Percentiles rank a stretch among this genome's conserved stretches.
phyloP scores from a whole-genome alignment of 2,888 invertebrate genomes.

The Limnephilus auricula region DNA sequence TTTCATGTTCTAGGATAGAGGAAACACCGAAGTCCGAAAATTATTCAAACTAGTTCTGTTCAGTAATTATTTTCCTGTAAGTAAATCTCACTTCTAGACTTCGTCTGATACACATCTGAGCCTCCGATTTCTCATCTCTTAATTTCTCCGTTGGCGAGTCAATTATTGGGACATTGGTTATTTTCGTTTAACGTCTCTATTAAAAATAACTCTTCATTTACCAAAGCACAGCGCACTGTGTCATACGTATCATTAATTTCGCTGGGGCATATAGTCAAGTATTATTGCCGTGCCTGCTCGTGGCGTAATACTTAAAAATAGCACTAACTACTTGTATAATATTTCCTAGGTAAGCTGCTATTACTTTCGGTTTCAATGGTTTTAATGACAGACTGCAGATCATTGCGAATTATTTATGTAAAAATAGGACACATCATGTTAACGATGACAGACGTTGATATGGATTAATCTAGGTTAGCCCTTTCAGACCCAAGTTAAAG shows the following conservation, averaged over 20 bases:
- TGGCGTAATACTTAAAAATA: background rate
- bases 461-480: too few species aligned
- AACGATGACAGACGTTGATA: background rate
- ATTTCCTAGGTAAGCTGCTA: background rate
- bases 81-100: background rate
- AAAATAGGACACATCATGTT: background rate
- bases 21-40: too few species aligned
- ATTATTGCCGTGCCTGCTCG: background rate
- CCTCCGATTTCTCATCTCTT: background rate
- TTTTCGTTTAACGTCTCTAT: background rate
- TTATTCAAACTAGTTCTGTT: too few species aligned
- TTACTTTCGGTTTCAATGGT: conserved; percentile 10
- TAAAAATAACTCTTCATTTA: conserved; percentile 21
- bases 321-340: background rate
- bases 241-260: background rate
- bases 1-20: too few species aligned
- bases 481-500: too few species aligned
- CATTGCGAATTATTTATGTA: background rate
- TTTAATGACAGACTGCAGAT: background rate
- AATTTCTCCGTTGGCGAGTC: background rate
- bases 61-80: too few species aligned
- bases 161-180: background rate
- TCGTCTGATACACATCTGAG: background rate
- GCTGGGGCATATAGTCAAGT: background rate
- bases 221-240: conserved; percentile 2